Evolutionary conservation across 2,888 invertebrate genomes (phyloP).

Genomic region (Tromatobia lineatoria): DNA sequence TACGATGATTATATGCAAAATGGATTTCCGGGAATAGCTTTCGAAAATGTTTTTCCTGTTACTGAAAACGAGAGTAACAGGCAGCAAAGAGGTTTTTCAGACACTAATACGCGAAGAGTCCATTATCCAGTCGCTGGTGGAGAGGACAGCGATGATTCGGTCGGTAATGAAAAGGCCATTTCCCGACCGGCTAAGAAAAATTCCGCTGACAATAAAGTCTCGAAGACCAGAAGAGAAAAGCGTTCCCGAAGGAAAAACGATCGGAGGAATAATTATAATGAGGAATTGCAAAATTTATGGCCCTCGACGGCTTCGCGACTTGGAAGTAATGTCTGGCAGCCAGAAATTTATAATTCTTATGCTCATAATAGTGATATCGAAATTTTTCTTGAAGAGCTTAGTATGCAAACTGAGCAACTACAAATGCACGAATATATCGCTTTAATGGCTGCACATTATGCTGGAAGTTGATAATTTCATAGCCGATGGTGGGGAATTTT

Average conservation of each 20-base stretch:
- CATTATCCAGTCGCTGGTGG: background rate
- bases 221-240: background rate
- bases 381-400: constrained; percentile 75
- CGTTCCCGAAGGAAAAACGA: background rate
- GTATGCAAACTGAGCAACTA: constrained; percentile 76
- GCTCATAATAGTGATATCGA: constrained; percentile 73
- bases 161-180: too few species aligned
- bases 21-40: too few species aligned
- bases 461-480: constrained; percentile 13
- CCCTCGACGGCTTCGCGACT: background rate
- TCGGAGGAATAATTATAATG: background rate
- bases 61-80: too few species aligned
- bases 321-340: background rate
- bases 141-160: too few species aligned
- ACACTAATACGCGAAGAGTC: too few species aligned
- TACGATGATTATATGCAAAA: too few species aligned
- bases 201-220: constrained; percentile 60
- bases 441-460: constrained; percentile 42
- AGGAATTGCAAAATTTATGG: background rate
- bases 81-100: too few species aligned
- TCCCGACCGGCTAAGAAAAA: constrained; percentile 60
- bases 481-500: constrained; percentile 27
- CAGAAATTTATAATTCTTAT: background rate
- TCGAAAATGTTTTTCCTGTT: too few species aligned
- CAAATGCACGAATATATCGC: constrained; percentile 78